Evolutionary conservation across 2,797 vertebrate species (phyloP).

Genomic region (Hyperoplus immaculatus): DNA sequence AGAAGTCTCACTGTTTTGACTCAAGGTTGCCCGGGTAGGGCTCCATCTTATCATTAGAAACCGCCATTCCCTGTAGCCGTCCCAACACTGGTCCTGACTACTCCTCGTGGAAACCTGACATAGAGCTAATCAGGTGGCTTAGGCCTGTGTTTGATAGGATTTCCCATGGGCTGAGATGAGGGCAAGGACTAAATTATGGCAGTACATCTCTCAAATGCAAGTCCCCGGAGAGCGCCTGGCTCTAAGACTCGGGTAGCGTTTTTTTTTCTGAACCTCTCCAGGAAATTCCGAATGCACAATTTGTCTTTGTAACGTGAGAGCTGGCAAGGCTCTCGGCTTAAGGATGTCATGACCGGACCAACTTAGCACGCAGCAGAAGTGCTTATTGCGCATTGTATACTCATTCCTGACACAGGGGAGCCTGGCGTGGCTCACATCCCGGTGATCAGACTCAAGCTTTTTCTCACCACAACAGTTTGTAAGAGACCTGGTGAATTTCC

Average conservation of each 20-base stretch:
- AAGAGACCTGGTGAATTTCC: constrained; percentile 84
- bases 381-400: constrained; percentile 82
- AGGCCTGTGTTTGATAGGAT: constrained; percentile 54
- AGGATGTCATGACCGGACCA: constrained; percentile 84
- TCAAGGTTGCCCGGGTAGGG: constrained; percentile 66
- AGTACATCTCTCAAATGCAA: constrained; percentile 73
- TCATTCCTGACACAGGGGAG: constrained; percentile 80
- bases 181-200: constrained; percentile 74
- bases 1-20: constrained; percentile 62
- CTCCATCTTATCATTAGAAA: constrained; percentile 53
- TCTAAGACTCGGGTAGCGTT: constrained; percentile 68
- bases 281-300: constrained; percentile 84
- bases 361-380: constrained; percentile 81
- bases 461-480: constrained; percentile 79
- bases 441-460: constrained; percentile 73
- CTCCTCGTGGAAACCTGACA: constrained; percentile 45
- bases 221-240: constrained; percentile 73
- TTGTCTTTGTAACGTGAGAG: constrained; percentile 84
- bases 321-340: constrained; percentile 75
- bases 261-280: constrained; percentile 72
- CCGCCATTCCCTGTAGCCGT: constrained; percentile 31
- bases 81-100: constrained; percentile 30
- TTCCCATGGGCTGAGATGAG: constrained; percentile 60
- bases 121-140: constrained; percentile 60
- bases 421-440: constrained; percentile 75